Evolutionary conservation across 2,888 invertebrate species (phyloP).

Genomic region (Lithophane socia): DNA sequence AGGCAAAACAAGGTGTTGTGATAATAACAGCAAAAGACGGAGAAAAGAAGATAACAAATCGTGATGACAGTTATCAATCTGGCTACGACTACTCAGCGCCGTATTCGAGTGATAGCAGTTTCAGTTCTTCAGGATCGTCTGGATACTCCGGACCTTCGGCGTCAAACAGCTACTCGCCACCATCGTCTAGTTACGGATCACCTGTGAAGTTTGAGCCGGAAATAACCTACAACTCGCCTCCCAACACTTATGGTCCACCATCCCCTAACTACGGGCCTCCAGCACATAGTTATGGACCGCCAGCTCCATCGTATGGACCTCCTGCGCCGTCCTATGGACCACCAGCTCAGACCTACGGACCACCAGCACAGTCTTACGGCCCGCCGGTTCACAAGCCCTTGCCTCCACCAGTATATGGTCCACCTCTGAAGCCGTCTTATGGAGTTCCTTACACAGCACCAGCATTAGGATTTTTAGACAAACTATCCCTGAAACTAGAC

Average conservation of each 20-base stretch:
- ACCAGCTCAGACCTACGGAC: slow-evolving; percentile 82
- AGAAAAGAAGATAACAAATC: slow-evolving; percentile 87
- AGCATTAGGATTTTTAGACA: slow-evolving; percentile 90
- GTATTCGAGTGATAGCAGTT: slow-evolving; percentile 79
- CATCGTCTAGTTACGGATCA: slow-evolving; percentile 77
- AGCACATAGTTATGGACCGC: slow-evolving; percentile 80
- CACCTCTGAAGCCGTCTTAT: slow-evolving; percentile 85
- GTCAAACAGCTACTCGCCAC: slow-evolving; percentile 77
- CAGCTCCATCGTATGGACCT: slow-evolving; percentile 82
- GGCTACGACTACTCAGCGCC: slow-evolving; percentile 86
- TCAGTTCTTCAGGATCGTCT: slow-evolving; percentile 77
- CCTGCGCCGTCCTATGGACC: slow-evolving; percentile 85
- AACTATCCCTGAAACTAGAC: slow-evolving; percentile 93
- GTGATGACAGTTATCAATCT: slow-evolving; percentile 84
- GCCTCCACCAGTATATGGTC: slow-evolving; percentile 82
- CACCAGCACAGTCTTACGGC: slow-evolving; percentile 81
- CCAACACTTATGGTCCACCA: slow-evolving; percentile 73
- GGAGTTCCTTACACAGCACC: slow-evolving; percentile 91
- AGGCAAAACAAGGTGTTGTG: slow-evolving; percentile 84
- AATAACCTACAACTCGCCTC: slow-evolving; percentile 74
- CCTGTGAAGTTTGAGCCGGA: slow-evolving; percentile 79
- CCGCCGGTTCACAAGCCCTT: slow-evolving; percentile 79
- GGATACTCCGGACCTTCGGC: slow-evolving; percentile 75
- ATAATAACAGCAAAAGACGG: slow-evolving; percentile 87
- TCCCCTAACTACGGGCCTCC: slow-evolving; percentile 81